Evolutionary conservation across 2,113 vertebrate species (phyloP).

Genomic region (Dasyprocta punctata): DNA sequence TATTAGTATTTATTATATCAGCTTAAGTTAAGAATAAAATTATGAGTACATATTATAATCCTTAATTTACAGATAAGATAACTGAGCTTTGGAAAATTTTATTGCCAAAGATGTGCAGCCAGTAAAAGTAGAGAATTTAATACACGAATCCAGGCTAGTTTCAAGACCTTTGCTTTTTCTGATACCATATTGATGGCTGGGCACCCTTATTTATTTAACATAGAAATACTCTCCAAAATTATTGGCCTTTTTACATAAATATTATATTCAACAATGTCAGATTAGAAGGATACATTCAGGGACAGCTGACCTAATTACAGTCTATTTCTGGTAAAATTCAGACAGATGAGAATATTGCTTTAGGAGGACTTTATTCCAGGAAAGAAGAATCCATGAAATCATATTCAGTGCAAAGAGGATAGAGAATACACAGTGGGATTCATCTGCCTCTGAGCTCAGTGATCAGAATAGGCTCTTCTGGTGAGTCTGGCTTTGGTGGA

Average conservation of each 20-base stretch:
- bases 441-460: neutral
- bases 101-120: neutral
- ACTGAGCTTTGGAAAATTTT: neutral
- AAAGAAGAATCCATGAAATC: neutral
- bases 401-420: neutral
- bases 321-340: neutral
- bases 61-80: neutral
- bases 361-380: neutral
- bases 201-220: neutral
- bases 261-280: neutral
- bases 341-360: neutral
- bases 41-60: neutral
- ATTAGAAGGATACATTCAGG: neutral
- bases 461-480: neutral
- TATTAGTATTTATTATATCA: neutral
- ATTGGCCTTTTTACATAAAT: neutral
- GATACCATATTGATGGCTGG: neutral
- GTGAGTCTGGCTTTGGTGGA: neutral
- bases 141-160: neutral
- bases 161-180: neutral
- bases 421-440: neutral
- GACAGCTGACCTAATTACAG: neutral
- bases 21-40: neutral
- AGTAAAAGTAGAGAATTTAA: neutral
- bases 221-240: neutral